Conservation (phyloP, 2,113 vertebrate species). For the Hemiscyllium ocellatum region DNA sequence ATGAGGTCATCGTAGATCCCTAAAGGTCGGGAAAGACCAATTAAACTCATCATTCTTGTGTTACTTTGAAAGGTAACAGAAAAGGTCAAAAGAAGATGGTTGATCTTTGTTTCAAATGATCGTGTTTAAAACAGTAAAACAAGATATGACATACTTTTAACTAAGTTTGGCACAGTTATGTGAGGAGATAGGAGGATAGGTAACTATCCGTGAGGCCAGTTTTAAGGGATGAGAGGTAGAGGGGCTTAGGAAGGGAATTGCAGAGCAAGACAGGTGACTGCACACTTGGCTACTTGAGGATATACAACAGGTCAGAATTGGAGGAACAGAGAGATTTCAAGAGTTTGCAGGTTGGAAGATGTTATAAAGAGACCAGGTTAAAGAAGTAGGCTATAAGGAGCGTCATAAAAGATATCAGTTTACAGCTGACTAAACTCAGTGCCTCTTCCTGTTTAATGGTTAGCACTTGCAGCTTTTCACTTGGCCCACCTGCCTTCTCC, state of each 20-base stretch:
- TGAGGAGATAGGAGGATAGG: background rate
- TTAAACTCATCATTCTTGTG: background rate
- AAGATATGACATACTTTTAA: background rate
- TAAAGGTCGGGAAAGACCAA: constrained; percentile 43
- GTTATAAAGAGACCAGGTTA: background rate
- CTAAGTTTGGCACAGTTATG: background rate
- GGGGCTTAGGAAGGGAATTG: background rate
- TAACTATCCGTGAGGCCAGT: background rate
- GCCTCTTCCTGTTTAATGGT: background rate
- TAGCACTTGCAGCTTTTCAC: too few relatives aligned
- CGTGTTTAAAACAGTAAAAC: background rate
- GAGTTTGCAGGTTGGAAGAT: background rate
- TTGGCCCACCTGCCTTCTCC: too few relatives aligned
- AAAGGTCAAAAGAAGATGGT: background rate
- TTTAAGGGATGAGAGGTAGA: background rate
- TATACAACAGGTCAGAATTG: background rate
- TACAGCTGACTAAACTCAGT: background rate
- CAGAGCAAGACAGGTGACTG: background rate
- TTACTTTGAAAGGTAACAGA: background rate
- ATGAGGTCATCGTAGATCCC: constrained; percentile 64
- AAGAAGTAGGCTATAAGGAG: background rate
- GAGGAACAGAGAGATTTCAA: background rate
- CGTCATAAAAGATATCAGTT: background rate
- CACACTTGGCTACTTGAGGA: background rate
- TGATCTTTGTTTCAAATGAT: background rate